These are phyloP conservation scores for Sinella curviseta DNA, from an alignment of 1,140 invertebrate genomes.

Conservation along the genomic window DNA sequence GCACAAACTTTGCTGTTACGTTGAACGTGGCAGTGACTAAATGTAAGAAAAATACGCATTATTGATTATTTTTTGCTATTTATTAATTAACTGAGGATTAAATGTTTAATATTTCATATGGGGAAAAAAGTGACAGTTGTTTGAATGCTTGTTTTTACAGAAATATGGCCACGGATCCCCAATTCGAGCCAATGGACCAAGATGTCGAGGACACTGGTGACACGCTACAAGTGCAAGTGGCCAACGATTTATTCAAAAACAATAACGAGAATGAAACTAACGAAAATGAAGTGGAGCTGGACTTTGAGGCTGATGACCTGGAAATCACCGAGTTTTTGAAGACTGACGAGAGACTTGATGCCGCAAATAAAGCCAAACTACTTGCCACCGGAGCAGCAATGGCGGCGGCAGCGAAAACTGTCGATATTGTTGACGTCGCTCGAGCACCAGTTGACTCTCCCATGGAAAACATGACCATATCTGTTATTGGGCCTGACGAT, in stretches of 20 bases:
- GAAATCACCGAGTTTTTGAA: background rate
- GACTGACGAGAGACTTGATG: background rate
- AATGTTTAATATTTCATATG: too few relatives aligned
- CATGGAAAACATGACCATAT: background rate
- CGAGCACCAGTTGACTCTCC: background rate
- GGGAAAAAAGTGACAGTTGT: background rate
- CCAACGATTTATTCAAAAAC: background rate
- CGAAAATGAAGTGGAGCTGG: background rate
- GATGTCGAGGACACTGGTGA: background rate
- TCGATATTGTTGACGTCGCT: background rate
- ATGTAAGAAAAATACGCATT: too few relatives aligned
- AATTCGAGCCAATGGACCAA: constrained; percentile 11
- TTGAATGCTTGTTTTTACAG: constrained; percentile 4
- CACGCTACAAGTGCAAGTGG: background rate
- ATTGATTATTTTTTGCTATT: too few relatives aligned
- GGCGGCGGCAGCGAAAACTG: background rate
- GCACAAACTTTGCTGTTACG: too few relatives aligned
- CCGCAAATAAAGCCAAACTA: background rate
- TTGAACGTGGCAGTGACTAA: too few relatives aligned
- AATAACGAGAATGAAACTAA: background rate
- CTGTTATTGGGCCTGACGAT: background rate
- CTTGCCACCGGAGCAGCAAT: background rate
- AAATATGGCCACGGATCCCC: background rate
- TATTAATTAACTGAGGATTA: too few relatives aligned
- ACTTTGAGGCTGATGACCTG: constrained; percentile 18